Evolutionary conservation across 2,888 invertebrate species (phyloP).

Genomic region (Hydroisotoma schaefferi): DNA sequence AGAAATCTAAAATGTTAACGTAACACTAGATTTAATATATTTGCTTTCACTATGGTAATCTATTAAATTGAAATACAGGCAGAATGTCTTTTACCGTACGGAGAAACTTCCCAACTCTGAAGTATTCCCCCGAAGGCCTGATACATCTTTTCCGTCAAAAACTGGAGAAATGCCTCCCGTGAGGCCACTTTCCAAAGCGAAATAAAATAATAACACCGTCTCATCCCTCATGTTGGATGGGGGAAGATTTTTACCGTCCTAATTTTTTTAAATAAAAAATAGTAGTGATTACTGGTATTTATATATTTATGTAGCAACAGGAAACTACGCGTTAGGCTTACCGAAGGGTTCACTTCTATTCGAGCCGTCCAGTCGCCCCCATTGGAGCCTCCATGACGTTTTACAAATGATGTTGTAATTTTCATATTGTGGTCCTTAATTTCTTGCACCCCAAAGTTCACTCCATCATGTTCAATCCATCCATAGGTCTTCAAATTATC

Average conservation of each 20-base stretch:
- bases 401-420: slow-evolving; percentile 82
- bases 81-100: slow-evolving; percentile 53
- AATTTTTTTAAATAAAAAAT: not conserved
- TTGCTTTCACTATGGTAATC: not conserved
- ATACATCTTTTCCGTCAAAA: slow-evolving; percentile 51
- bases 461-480: slow-evolving; percentile 92
- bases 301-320: not conserved
- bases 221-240: slow-evolving; percentile 46
- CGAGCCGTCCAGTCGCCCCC: slow-evolving; percentile 94
- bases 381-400: slow-evolving; percentile 70
- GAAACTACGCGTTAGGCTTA: too few species aligned
- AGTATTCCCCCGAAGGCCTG: slow-evolving; percentile 70
- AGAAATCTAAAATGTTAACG: slow-evolving; percentile 32
- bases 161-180: slow-evolving; percentile 34
- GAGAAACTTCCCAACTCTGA: slow-evolving; percentile 74
- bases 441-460: slow-evolving; percentile 84
- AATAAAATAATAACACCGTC: slow-evolving; percentile 45
- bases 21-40: not conserved
- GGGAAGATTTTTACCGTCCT: not conserved
- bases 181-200: slow-evolving; percentile 43
- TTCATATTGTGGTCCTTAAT: slow-evolving; percentile 75
- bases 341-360: slow-evolving; percentile 62
- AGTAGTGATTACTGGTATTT: not conserved
- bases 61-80: not conserved
- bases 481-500: slow-evolving; percentile 77